Evolutionary conservation across 2,888 invertebrate species (phyloP).

Genomic region (Microctonus brassicae): DNA sequence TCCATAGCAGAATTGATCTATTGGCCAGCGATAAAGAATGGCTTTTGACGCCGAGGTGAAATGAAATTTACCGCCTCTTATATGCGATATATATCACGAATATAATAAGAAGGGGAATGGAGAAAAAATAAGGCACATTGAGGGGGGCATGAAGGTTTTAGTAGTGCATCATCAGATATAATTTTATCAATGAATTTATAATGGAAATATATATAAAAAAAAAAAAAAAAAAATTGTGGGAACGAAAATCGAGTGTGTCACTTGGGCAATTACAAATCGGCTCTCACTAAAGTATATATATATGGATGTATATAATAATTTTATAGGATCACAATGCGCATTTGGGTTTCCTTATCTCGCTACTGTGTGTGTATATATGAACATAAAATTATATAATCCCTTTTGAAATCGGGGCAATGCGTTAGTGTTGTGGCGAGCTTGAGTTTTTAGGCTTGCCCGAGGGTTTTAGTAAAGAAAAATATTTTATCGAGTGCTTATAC

Average conservation of each 20-base stretch:
- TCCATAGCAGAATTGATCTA: slow-evolving; percentile 66
- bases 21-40: slow-evolving; percentile 46
- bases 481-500: slow-evolving; percentile 70
- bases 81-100: slow-evolving; percentile 17
- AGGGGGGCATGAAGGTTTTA: neutral
- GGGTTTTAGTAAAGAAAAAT: slow-evolving; percentile 54
- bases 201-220: neutral
- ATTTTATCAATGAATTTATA: neutral
- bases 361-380: slow-evolving; percentile 26
- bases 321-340: neutral
- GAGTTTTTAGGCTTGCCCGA: slow-evolving; percentile 52
- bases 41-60: slow-evolving; percentile 36
- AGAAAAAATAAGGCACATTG: neutral
- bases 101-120: slow-evolving; percentile 12
- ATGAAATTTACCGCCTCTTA: slow-evolving; percentile 34
- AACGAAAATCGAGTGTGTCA: slow-evolving; percentile 19
- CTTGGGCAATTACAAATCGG: slow-evolving; percentile 20
- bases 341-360: slow-evolving; percentile 62
- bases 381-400: slow-evolving; percentile 65
- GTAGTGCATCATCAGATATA: slow-evolving; percentile 2
- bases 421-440: slow-evolving; percentile 46
- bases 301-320: slow-evolving; percentile 36
- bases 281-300: neutral
- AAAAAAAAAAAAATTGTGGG: slow-evolving; percentile 8
- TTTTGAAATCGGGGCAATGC: slow-evolving; percentile 46